A percentile compares a stretch with the other conserved stretches of the same genome.
Evolutionary conservation across 2,888 invertebrate species (phyloP).

Genomic region (Teleiodes luculella): DNA sequence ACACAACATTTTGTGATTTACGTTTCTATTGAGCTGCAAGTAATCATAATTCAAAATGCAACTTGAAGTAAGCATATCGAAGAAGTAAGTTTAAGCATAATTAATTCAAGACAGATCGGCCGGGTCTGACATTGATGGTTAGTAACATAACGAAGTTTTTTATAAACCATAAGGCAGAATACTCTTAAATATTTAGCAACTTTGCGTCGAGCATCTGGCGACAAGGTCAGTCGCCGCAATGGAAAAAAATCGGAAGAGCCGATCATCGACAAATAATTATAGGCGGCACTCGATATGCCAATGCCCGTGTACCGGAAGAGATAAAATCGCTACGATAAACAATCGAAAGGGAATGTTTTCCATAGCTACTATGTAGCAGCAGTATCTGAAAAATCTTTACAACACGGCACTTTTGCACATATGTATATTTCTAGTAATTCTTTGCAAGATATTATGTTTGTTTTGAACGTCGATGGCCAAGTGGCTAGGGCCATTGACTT

Average conservation of each 20-base stretch:
- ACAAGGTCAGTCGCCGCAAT: slow-evolving; percentile 10
- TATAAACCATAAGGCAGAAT: neutral
- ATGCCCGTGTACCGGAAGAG: neutral
- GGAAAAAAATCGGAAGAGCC: slow-evolving; percentile 2
- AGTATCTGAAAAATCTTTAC: too few relatives aligned
- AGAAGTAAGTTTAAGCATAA: too few relatives aligned
- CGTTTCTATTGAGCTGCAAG: too few relatives aligned
- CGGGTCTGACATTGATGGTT: slow-evolving; percentile 6
- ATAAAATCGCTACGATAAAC: slow-evolving; percentile 18
- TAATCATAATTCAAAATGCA: too few relatives aligned
- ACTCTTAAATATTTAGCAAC: neutral
- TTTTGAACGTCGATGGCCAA: too few relatives aligned
- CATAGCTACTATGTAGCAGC: neutral
- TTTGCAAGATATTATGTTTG: too few relatives aligned
- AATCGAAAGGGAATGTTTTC: neutral
- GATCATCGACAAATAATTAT: neutral
- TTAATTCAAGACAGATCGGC: too few relatives aligned
- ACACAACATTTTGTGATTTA: too few relatives aligned
- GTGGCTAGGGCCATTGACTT: too few relatives aligned
- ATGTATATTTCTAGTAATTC: too few relatives aligned
- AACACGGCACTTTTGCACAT: neutral
- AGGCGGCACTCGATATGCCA: slow-evolving; percentile 2
- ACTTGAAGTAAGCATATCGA: too few relatives aligned
- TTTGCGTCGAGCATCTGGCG: slow-evolving; percentile 9
- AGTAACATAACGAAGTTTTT: slow-evolving; percentile 2